phyloP scores from a whole-genome alignment of 2,113 vertebrate species.

The Muntiacus muntjak region DNA sequence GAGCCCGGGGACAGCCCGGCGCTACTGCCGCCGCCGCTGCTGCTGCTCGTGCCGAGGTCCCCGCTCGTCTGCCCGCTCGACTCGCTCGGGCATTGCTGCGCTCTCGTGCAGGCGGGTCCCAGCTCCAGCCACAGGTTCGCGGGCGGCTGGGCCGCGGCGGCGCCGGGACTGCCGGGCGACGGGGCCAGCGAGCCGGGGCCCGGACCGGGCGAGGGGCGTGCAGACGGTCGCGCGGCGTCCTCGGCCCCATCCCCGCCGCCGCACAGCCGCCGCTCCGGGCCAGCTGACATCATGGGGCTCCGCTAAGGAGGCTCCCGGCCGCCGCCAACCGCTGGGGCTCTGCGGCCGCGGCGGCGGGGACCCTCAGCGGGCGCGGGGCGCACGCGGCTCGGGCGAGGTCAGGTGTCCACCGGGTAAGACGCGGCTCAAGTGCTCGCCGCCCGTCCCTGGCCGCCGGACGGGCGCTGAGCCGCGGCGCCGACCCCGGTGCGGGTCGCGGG shows the following conservation, averaged over 20 bases:
- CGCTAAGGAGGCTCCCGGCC: slow-evolving; percentile 81
- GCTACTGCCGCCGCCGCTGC: slow-evolving; percentile 72
- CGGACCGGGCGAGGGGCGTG: slow-evolving; percentile 65
- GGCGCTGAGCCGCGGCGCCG: not conserved
- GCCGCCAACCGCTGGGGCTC: not conserved
- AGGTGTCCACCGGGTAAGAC: not conserved
- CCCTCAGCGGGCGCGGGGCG: not conserved
- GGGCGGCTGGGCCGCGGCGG: slow-evolving; percentile 29
- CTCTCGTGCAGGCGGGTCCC: slow-evolving; percentile 82
- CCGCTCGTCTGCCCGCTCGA: slow-evolving; percentile 85
- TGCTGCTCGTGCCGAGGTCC: slow-evolving; percentile 89
- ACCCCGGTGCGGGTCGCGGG: slow-evolving; percentile 32
- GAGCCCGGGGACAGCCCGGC: slow-evolving; percentile 91
- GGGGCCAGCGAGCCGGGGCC: slow-evolving; percentile 47
- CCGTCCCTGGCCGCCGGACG: not conserved
- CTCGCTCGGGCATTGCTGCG: slow-evolving; percentile 90
- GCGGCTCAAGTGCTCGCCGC: not conserved
- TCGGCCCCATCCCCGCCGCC: slow-evolving; percentile 56
- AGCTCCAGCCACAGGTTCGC: slow-evolving; percentile 79
- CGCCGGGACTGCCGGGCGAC: not conserved
- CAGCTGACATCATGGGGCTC: slow-evolving; percentile 90
- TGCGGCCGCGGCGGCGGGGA: not conserved
- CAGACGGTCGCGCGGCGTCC: slow-evolving; percentile 35
- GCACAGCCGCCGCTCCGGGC: slow-evolving; percentile 69
- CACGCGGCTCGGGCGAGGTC: not conserved